A percentile compares a stretch with the other conserved stretches of the same genome.
Evolutionary conservation across 2,797 vertebrate species (phyloP).

Genomic region (Centroberyx gerrardi): DNA sequence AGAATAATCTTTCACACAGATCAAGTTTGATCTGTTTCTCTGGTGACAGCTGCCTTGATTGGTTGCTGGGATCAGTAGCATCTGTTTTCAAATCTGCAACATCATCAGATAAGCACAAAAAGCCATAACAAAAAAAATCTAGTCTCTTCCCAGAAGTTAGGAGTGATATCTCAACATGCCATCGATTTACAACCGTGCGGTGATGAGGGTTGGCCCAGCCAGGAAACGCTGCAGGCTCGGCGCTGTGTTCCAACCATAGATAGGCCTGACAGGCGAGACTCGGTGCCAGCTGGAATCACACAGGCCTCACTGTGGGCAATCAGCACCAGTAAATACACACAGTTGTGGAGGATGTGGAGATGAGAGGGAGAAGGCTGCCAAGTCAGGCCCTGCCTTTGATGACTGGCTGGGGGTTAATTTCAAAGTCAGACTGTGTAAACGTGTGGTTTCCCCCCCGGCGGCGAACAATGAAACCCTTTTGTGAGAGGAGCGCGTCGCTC

Average conservation of each 20-base stretch:
- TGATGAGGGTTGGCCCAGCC: background rate
- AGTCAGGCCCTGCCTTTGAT: slow-evolving; percentile 7
- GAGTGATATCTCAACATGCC: background rate
- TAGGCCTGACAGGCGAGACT: background rate
- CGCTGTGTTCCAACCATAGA: background rate
- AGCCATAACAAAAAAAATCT: background rate
- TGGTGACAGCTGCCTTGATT: too few relatives aligned
- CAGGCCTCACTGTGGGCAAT: slow-evolving; percentile 9
- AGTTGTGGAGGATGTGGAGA: background rate
- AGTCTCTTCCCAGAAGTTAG: background rate
- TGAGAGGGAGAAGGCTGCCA: slow-evolving; percentile 1
- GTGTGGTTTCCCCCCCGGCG: slow-evolving; percentile 31
- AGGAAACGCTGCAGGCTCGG: background rate
- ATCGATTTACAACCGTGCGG: background rate
- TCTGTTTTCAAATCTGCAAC: background rate
- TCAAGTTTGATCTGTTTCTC: too few relatives aligned
- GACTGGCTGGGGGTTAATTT: slow-evolving; percentile 32
- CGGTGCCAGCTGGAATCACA: slow-evolving; percentile 24
- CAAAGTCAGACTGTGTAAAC: slow-evolving; percentile 30
- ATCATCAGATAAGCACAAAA: background rate
- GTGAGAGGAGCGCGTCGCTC: background rate
- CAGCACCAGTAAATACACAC: slow-evolving; percentile 2
- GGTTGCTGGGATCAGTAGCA: too few relatives aligned
- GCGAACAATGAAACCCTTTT: slow-evolving; percentile 19
- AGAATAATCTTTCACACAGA: too few relatives aligned